A percentile compares a stretch with the other conserved stretches of the same genome.
phyloP scores from a whole-genome alignment of 2,797 vertebrate genomes.

The Hemitrygon akajei region DNA sequence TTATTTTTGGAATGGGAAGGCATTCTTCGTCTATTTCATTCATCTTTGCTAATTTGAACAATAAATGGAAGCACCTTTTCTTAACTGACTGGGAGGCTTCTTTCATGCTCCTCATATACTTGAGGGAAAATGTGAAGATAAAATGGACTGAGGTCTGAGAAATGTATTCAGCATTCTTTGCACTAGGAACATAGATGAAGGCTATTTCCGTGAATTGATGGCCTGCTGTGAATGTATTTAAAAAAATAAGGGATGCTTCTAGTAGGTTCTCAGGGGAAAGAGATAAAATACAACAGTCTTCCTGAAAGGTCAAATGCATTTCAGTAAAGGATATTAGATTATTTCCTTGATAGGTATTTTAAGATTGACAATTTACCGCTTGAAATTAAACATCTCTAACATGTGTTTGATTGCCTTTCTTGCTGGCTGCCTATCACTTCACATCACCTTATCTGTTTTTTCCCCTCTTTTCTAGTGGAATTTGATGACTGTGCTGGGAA shows the following conservation, averaged over 20 bases:
- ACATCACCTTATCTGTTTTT: slow-evolving; percentile 38
- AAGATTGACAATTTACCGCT: slow-evolving; percentile 44
- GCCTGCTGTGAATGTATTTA: slow-evolving; percentile 44
- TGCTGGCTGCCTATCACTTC: slow-evolving; percentile 45
- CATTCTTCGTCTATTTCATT: not conserved
- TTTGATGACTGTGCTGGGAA: slow-evolving; percentile 78
- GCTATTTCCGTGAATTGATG: slow-evolving; percentile 45
- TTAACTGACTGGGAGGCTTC: not conserved
- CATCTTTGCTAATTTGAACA: not conserved
- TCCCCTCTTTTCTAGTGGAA: slow-evolving; percentile 61
- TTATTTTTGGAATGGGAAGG: slow-evolving; percentile 1
- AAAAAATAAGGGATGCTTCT: slow-evolving; percentile 23
- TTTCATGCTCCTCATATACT: not conserved
- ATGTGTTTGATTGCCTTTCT: slow-evolving; percentile 48
- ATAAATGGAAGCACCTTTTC: not conserved
- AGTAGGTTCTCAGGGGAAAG: slow-evolving; percentile 41
- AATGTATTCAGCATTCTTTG: not conserved
- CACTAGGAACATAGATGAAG: slow-evolving; percentile 43
- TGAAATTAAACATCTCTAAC: slow-evolving; percentile 53
- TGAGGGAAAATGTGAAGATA: slow-evolving; percentile 1
- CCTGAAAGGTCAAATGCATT: slow-evolving; percentile 47
- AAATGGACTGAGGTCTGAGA: not conserved
- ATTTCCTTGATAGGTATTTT: slow-evolving; percentile 44
- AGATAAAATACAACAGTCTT: slow-evolving; percentile 47
- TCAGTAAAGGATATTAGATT: slow-evolving; percentile 43